Conservation (phyloP, 2,113 vertebrate genomes). For the Puffinus mauretanicus region DNA sequence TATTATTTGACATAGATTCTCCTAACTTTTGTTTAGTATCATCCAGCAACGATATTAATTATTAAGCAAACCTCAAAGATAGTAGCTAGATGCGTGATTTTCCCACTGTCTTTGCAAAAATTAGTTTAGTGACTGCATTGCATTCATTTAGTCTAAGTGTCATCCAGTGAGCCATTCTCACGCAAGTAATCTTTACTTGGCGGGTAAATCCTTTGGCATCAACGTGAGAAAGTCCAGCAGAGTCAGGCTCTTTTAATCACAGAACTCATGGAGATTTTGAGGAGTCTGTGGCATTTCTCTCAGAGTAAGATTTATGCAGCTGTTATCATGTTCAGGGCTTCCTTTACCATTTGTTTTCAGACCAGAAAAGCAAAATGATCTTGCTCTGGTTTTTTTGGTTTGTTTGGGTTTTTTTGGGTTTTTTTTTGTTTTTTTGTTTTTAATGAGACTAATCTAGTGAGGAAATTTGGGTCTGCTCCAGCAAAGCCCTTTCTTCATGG, state of each 20-base stretch:
- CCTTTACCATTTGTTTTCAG: background rate
- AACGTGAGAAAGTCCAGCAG: background rate
- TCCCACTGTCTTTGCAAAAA: conserved; percentile 19
- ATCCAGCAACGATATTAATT: conserved; percentile 40
- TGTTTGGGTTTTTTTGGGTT: background rate
- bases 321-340: background rate
- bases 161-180: background rate
- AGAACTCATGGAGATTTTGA: conserved; percentile 8
- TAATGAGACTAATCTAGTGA: background rate
- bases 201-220: background rate
- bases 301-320: background rate
- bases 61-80: conserved; percentile 59
- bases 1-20: conserved; percentile 14
- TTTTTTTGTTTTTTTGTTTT: background rate
- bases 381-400: background rate
- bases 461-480: background rate
- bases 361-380: background rate
- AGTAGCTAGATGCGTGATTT: background rate
- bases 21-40: background rate
- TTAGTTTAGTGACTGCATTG: conserved; percentile 5
- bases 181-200: background rate
- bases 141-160: background rate
- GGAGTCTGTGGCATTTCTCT: background rate
- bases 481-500: background rate
- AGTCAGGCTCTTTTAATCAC: background rate